phyloP scores from a whole-genome alignment of 2,113 vertebrate species.

The Anolis sagrei region DNA sequence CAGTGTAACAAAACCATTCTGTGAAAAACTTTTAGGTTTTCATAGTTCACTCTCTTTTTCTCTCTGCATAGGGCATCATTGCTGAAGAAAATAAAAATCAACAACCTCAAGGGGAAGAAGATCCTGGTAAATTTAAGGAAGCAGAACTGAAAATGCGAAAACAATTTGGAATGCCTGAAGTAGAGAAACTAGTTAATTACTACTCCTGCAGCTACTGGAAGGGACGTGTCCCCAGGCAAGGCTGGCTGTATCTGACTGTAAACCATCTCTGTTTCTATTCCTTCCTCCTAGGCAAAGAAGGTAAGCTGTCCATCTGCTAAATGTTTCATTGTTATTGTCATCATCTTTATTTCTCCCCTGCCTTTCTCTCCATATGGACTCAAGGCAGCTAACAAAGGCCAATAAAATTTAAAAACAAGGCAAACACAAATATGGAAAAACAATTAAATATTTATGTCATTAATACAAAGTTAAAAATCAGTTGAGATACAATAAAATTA shows the following conservation, averaged over 20 bases:
- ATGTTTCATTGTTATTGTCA: neutral
- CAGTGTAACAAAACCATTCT: neutral
- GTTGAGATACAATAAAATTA: too few species aligned
- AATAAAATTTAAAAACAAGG: too few species aligned
- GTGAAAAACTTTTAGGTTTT: neutral
- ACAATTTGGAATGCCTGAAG: constrained; percentile 96
- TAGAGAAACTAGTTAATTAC: constrained; percentile 97
- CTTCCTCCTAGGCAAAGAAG: constrained; percentile 95
- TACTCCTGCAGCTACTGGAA: constrained; percentile 99
- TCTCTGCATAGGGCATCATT: constrained; percentile 89
- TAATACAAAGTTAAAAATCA: too few species aligned
- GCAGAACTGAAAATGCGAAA: constrained; percentile 95
- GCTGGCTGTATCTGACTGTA: constrained; percentile 95
- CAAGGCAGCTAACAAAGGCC: too few species aligned
- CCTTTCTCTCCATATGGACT: too few species aligned
- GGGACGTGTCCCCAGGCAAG: constrained; percentile 93
- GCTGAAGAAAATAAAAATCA: constrained; percentile 94
- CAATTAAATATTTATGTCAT: too few species aligned
- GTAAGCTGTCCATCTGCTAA: constrained; percentile 69
- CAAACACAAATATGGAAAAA: too few species aligned
- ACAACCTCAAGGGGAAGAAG: constrained; percentile 87
- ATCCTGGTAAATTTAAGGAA: constrained; percentile 95
- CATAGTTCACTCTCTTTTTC: neutral
- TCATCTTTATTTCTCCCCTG: too few species aligned
- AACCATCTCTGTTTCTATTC: constrained; percentile 99